phyloP scores from a whole-genome alignment of 2,888 invertebrate genomes.

The Aphidius colemani region DNA sequence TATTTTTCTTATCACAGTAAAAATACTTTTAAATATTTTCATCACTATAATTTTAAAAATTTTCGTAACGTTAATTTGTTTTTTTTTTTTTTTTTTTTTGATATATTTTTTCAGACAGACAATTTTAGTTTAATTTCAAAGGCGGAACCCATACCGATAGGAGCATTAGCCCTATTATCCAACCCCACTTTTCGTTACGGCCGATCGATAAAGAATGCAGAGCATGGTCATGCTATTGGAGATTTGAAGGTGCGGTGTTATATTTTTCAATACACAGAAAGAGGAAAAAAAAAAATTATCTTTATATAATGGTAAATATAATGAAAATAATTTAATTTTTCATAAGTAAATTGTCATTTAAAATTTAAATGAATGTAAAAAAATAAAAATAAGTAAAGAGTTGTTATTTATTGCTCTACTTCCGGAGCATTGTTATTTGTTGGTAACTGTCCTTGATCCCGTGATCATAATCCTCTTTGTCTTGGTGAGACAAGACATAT shows the following conservation, averaged over 20 bases:
- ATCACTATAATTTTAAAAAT: no score
- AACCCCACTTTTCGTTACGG: constrained; percentile 42
- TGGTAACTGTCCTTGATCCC: constrained; percentile 30
- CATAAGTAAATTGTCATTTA: not conserved
- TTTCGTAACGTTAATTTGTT: no score
- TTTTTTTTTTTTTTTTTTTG: no score
- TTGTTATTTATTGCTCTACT: constrained; percentile 27
- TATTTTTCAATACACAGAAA: not conserved
- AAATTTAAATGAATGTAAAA: not conserved
- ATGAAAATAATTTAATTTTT: no score
- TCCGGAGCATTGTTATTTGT: constrained; percentile 31
- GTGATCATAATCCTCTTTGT: constrained; percentile 28
- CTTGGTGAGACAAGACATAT: constrained; percentile 14
- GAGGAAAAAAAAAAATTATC: constrained; percentile 4
- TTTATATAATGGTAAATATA: not conserved
- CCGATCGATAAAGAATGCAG: constrained; percentile 43
- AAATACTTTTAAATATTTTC: no score
- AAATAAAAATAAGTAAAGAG: constrained; percentile 2
- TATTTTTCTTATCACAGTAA: no score
- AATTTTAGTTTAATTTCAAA: constrained; percentile 40
- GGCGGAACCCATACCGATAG: constrained; percentile 40
- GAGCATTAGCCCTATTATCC: constrained; percentile 48
- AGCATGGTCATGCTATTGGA: constrained; percentile 35
- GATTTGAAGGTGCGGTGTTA: constrained; percentile 16
- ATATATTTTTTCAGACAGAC: no score